Percentiles rank a stretch among this genome's conserved stretches.
These are phyloP conservation scores for Xyliphius kryptos DNA, from an alignment of 2,113 vertebrate genomes.

Conservation along the genomic window DNA sequence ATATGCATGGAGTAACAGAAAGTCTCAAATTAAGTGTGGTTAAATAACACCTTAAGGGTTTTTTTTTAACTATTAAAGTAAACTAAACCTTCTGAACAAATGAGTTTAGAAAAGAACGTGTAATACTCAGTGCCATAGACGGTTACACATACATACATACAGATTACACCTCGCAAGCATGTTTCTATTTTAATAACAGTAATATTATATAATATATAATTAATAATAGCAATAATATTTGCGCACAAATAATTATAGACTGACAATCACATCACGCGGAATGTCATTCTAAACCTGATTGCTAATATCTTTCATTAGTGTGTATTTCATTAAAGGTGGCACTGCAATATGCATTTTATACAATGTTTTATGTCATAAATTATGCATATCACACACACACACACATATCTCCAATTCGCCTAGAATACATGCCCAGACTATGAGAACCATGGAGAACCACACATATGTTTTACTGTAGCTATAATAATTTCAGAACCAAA, in stretches of 20 bases:
- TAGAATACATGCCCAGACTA: background rate
- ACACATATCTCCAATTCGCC: background rate
- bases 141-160: background rate
- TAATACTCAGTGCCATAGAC: background rate
- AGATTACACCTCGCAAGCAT: background rate
- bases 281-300: background rate
- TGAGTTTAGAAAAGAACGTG: background rate
- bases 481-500: background rate
- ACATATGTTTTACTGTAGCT: background rate
- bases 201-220: conserved; percentile 2
- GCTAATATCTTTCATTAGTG: background rate
- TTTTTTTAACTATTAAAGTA: conserved; percentile 12
- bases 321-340: background rate
- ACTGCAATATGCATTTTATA: too few relatives aligned
- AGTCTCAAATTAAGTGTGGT: conserved; percentile 10
- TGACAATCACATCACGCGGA: background rate
- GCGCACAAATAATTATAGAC: background rate
- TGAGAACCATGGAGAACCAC: background rate
- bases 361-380: background rate
- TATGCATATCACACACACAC: background rate
- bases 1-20: conserved; percentile 10
- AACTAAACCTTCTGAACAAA: background rate
- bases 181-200: background rate
- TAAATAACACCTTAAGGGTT: conserved; percentile 8
- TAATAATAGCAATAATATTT: background rate